Base-by-base conservation (phyloP, 2,797 vertebrate genomes). In the Characodon lateralis region DNA sequence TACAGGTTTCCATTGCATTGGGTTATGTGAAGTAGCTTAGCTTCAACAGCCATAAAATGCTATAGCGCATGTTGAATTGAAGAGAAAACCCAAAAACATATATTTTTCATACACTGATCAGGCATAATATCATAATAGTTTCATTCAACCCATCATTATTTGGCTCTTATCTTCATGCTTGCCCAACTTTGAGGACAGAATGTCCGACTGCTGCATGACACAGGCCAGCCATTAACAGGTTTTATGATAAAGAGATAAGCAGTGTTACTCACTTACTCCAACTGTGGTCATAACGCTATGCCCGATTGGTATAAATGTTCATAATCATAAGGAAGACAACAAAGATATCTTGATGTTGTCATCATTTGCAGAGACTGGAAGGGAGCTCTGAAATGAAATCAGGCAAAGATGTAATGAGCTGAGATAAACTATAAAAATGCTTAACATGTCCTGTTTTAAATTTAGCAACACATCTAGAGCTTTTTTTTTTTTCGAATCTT, bases 381-480 rank as follows among this genome's bases (percentile, higher is more conserved):
- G 20, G 55, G 76, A 53, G 58, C 41, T 72, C 12, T 70, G 6
- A 76, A 71, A 78, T 61, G 53, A 51, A 73, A 78, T 71, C 20
- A 50, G 50, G 16, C 20, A 12, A 31, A 22, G 50, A 50, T 58
- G 50, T 82, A 78, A 88, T 82, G 66, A 55, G n/a, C 74, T 63
- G 16, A 50, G 80, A 80, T 72, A 43, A 80, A 79, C 63, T 53
- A 48, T 71, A 75, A 78, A 76, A 43, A 83, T n/a, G 50, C 56
- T 63, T 73, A 68, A 50, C 24, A 2, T 71, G 78, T 41, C 78
- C 68, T 82, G 46, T 31, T 83, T 83, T 76, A 50, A 82, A 83
- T 89, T 81, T 65, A 46, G 70, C n/a, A 85, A 65, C 48, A 68
- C 14, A 24, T 78, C n/a, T 22, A 18, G 12, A 76, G 58, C 46